Percentiles rank a stretch among this genome's conserved stretches.
Conservation (phyloP, 1,140 invertebrate species). For the Metaphire vulgaris region DNA sequence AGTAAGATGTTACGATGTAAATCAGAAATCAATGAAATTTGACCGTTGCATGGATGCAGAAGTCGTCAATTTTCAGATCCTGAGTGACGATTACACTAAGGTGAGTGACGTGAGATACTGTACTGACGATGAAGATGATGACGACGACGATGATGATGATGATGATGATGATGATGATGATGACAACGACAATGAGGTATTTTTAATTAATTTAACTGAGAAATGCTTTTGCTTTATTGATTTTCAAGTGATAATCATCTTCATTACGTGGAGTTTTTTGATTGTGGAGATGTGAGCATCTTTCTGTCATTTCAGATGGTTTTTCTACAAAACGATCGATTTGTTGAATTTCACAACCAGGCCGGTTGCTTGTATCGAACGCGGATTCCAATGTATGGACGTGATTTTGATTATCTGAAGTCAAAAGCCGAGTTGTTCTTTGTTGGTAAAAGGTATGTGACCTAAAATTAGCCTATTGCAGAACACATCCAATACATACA, state of each 20-base stretch:
- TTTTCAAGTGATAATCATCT: no score
- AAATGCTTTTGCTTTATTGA: no score
- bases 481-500: no score
- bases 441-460: constrained; percentile 71
- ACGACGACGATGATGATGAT: background rate
- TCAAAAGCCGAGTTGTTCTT: constrained; percentile 85
- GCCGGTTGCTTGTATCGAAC: constrained; percentile 84
- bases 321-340: constrained; percentile 63
- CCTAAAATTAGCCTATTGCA: no score
- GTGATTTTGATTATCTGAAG: constrained; percentile 86
- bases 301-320: constrained; percentile 55
- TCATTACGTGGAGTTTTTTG: no score
- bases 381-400: constrained; percentile 87
- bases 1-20: constrained; percentile 90
- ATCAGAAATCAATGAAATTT: constrained; percentile 94
- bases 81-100: constrained; percentile 57
- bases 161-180: no score
- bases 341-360: constrained; percentile 89
- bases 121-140: no score
- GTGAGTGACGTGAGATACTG: no score
- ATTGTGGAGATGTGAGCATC: no score
- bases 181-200: no score
- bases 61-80: constrained; percentile 61
- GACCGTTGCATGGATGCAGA: constrained; percentile 96
- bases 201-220: no score